Conservation (phyloP, 2,797 vertebrate genomes). For the Silurus lanzhouensis region DNA sequence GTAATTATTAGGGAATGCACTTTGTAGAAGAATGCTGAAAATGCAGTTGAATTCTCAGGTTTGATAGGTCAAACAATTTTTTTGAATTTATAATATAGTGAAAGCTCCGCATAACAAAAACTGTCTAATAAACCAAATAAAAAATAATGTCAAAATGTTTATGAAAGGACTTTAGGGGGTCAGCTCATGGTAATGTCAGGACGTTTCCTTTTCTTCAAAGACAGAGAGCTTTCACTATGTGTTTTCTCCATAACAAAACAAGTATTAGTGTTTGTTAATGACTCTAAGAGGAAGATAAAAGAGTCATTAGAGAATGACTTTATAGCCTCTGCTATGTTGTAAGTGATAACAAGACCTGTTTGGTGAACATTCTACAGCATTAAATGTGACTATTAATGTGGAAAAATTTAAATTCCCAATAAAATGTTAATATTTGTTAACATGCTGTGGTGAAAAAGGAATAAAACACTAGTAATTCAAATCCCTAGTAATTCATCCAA, state of each 20-base stretch:
- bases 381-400: not conserved
- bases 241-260: not conserved
- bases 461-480: not conserved
- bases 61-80: not conserved
- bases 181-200: not conserved
- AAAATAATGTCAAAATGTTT: not conserved
- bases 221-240: not conserved
- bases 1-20: not conserved
- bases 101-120: not conserved
- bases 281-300: not conserved
- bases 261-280: not conserved
- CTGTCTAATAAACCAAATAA: not conserved
- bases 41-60: not conserved
- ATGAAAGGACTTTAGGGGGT: not conserved
- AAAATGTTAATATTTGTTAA: not conserved
- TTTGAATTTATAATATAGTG: not conserved
- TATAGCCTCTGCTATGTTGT: not conserved
- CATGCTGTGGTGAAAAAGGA: not conserved
- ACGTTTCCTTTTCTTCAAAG: not conserved
- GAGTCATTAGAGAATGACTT: not conserved
- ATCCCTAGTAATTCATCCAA: not conserved
- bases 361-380: not conserved
- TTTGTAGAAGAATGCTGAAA: not conserved
- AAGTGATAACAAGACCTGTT: not conserved
- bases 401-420: not conserved